phyloP scores from a whole-genome alignment of 1,140 invertebrate genomes.

The Pogonognathellus flavescens region DNA sequence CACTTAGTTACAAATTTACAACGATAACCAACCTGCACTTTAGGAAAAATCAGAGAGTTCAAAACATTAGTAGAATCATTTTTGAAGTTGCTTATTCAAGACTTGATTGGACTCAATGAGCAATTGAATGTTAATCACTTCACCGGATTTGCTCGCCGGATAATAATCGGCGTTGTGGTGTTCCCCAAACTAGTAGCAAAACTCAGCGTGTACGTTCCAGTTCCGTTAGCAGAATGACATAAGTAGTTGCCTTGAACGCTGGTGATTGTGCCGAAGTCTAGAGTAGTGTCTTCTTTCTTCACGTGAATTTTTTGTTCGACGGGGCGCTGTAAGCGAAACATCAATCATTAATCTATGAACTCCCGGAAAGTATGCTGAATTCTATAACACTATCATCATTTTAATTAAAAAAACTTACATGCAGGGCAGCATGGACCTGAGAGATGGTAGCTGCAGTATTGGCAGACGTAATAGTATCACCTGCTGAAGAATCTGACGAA shows the following conservation, averaged over 20 bases:
- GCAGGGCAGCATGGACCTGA: slow-evolving; percentile 58
- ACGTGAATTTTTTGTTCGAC: slow-evolving; percentile 63
- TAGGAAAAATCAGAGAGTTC: slow-evolving; percentile 33
- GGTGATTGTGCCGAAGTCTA: slow-evolving; percentile 64
- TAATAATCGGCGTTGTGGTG: slow-evolving; percentile 65
- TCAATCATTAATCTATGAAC: background rate
- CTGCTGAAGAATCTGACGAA: slow-evolving; percentile 58
- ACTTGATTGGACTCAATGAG: slow-evolving; percentile 30
- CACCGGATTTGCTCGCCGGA: slow-evolving; percentile 61
- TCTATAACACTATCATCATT: background rate
- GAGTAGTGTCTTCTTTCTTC: slow-evolving; percentile 55
- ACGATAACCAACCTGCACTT: slow-evolving; percentile 11
- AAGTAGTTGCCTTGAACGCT: slow-evolving; percentile 62
- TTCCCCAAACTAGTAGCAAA: slow-evolving; percentile 59
- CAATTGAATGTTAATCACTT: slow-evolving; percentile 55
- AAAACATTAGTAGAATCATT: slow-evolving; percentile 28
- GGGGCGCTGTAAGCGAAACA: slow-evolving; percentile 55
- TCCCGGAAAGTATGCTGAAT: background rate
- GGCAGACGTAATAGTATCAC: slow-evolving; percentile 47
- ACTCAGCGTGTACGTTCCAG: slow-evolving; percentile 65
- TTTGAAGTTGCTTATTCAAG: slow-evolving; percentile 11
- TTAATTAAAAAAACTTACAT: background rate
- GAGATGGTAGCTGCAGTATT: slow-evolving; percentile 47
- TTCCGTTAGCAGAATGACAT: slow-evolving; percentile 54
- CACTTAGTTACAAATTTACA: slow-evolving; percentile 34